Conservation (phyloP, 2,888 invertebrate species). For the Dascillus cervinus region DNA sequence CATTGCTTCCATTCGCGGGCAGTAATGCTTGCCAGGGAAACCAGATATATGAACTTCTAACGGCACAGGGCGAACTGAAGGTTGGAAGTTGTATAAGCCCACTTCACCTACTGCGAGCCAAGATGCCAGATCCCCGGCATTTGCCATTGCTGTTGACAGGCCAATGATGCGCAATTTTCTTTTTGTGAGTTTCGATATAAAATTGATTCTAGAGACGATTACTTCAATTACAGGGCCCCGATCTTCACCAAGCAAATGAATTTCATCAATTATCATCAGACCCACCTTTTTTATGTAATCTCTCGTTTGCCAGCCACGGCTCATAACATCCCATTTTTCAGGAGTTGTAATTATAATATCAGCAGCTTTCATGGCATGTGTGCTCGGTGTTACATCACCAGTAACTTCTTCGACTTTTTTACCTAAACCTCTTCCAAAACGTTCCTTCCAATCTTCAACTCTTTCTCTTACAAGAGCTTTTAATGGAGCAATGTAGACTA, state of each 20-base stretch:
- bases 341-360: conserved; percentile 98
- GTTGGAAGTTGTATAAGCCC: conserved; percentile 96
- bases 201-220: conserved; percentile 95
- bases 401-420: conserved; percentile 93
- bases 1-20: conserved; percentile 99
- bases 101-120: conserved; percentile 85
- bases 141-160: conserved; percentile 94
- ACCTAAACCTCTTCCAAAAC: conserved; percentile 63
- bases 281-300: conserved; percentile 88
- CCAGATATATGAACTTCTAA: conserved; percentile 80
- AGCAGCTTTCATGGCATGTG: conserved; percentile 71
- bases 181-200: conserved; percentile 85
- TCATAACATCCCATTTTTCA: conserved; percentile 99
- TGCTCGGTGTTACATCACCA: conserved; percentile 85
- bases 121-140: conserved; percentile 91
- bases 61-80: conserved; percentile 96
- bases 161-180: conserved; percentile 83
- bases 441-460: conserved; percentile 87
- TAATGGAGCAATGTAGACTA: conserved; percentile 96
- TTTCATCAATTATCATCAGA: conserved; percentile 95
- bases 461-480: conserved; percentile 96
- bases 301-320: conserved; percentile 95
- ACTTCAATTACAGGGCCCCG: conserved; percentile 90
- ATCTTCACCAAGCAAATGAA: conserved; percentile 90
- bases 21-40: conserved; percentile 96